Conservation (phyloP, 2,113 vertebrate species). For the Cariama cristata region DNA sequence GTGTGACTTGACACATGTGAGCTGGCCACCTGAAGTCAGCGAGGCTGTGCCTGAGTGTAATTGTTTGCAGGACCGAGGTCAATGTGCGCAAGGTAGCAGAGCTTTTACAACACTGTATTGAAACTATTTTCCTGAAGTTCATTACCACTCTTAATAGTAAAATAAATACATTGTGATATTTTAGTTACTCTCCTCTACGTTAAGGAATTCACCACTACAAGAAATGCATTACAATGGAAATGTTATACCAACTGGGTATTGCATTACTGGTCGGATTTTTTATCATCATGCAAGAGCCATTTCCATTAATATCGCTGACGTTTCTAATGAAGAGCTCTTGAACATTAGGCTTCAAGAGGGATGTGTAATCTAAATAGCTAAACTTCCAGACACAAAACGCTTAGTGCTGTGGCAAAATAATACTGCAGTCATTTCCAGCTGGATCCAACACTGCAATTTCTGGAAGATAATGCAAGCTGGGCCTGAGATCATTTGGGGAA, state of each 20-base stretch:
- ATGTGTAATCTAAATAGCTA: not conserved
- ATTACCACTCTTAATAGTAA: not conserved
- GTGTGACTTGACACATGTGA: not conserved
- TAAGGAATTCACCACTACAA: not conserved
- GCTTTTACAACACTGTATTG: not conserved
- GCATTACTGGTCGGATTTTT: not conserved
- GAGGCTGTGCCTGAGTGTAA: not conserved
- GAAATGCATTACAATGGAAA: not conserved
- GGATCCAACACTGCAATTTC: not conserved
- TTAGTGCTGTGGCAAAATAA: not conserved
- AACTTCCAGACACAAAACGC: not conserved
- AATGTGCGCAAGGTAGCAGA: not conserved
- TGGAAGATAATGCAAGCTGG: conserved; percentile 6
- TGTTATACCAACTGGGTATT: not conserved
- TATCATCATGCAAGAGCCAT: not conserved
- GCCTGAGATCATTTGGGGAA: not conserved
- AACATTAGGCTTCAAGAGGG: conserved; percentile 9
- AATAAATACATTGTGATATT: not conserved
- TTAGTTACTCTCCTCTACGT: not conserved
- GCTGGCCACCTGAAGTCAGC: not conserved
- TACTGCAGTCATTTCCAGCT: not conserved
- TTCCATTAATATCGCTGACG: not conserved
- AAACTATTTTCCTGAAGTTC: not conserved
- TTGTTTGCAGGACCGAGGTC: not conserved
- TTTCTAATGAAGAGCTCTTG: conserved; percentile 41